Evolutionary conservation across 2,888 invertebrate genomes (phyloP), one percentile per base, ranked within the genome.

Genomic region (Xestia rhomboidea): DNA sequence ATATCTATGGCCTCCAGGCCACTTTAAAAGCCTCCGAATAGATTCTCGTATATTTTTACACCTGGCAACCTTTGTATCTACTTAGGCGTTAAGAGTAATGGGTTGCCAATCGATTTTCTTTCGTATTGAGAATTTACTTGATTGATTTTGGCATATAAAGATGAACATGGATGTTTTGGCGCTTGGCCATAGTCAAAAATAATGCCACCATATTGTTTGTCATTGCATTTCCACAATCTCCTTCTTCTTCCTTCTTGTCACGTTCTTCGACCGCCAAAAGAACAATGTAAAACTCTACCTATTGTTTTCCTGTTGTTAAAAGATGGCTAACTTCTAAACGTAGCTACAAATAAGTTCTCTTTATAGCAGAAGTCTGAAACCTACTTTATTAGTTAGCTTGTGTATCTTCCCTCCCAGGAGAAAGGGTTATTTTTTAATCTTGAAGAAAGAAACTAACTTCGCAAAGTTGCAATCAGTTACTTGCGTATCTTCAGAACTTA

Each of bases 1-100:
- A 64, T 83, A 81, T 86, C 87, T 77, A 75, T 64, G 54, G 70
- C 75, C 51, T 81, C 67, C 67, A 73, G 27, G 51, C 68, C 73
- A 73, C 62, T 83, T 83, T 84, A 73, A 80, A 86, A 73, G 66
- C 73, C 74, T 83, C 60, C 54, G 38, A 34, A 74, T 68, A 71
- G 73, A 76, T 77, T 73, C 63, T 54, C 73, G 51, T 63, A 69
- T 51, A 79, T 80, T 83, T 83, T 86, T 83, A 72, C 76, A 86
- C 87, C 84, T 86, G 87, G 74, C 54, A 78, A 82, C 73, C n/a
- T 63, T 77, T 85, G 74, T 46, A 77, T 27, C 62, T 85, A 54
- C 71, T 34, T 73, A 68, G 60, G 60, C 30, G 64, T 27, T 77
- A 54, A 81, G 69, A 85, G 68, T 71, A 77, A 68, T 71, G 60